A percentile compares a stretch with the other conserved stretches of the same genome.
Evolutionary conservation across 2,888 invertebrate species (phyloP).

Genomic region (Tinea trinotella): DNA sequence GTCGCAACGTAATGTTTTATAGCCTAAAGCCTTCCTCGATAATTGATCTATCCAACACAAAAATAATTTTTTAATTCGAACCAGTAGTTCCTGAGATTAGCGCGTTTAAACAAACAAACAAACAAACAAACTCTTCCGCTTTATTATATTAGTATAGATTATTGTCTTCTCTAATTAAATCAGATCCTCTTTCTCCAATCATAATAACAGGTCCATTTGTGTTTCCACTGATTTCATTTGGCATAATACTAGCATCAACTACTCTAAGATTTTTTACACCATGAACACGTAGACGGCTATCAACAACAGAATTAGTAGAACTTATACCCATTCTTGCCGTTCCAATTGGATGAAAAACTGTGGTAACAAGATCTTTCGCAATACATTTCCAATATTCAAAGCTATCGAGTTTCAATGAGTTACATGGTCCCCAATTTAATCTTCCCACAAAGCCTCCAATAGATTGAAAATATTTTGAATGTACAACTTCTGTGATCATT

Average conservation of each 20-base stretch:
- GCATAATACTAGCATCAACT: slow-evolving; percentile 86
- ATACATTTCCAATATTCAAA: slow-evolving; percentile 42
- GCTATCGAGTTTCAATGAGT: slow-evolving; percentile 32
- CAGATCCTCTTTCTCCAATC: slow-evolving; percentile 84
- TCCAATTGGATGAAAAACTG: slow-evolving; percentile 19
- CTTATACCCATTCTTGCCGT: slow-evolving; percentile 19
- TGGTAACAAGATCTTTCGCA: slow-evolving; percentile 51
- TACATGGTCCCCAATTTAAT: slow-evolving; percentile 35
- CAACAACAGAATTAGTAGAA: slow-evolving; percentile 66
- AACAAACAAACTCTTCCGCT: too few species aligned
- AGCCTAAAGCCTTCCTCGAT: too few species aligned
- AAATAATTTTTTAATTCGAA: too few species aligned
- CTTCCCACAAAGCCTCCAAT: slow-evolving; percentile 35
- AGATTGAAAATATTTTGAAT: slow-evolving; percentile 35
- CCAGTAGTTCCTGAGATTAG: too few species aligned
- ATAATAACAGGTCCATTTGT: slow-evolving; percentile 85
- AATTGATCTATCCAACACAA: too few species aligned
- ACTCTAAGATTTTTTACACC: slow-evolving; percentile 77
- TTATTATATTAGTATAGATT: slow-evolving; percentile 1
- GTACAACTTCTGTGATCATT: slow-evolving; percentile 34
- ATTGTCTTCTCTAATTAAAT: slow-evolving; percentile 75
- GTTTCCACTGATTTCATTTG: slow-evolving; percentile 80
- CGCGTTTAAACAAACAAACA: too few species aligned
- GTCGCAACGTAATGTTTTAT: too few species aligned
- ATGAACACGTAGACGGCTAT: slow-evolving; percentile 75